Conservation (phyloP, 2,888 invertebrate species). For the Xestoiulus laeticollis region DNA sequence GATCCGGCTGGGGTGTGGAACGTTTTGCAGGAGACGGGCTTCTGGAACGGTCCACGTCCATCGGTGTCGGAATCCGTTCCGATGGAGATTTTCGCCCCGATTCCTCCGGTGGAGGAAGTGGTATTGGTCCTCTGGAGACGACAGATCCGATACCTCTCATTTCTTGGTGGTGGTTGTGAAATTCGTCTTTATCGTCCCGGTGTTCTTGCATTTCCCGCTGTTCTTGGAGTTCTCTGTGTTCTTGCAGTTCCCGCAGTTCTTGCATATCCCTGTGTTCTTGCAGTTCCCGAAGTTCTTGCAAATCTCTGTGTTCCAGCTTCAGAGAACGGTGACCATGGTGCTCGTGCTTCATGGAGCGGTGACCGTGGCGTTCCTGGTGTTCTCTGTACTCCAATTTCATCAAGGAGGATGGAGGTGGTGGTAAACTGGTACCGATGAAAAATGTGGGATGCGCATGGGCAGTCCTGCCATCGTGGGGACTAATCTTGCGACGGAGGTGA, state of each 20-base stretch:
- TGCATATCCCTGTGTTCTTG: not conserved
- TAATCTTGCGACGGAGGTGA: conserved; percentile 90
- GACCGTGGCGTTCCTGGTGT: not conserved
- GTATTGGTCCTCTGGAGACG: conserved; percentile 40
- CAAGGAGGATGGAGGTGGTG: conserved; percentile 44
- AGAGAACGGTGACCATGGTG: not conserved
- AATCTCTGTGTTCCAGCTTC: not conserved
- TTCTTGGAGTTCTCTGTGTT: not conserved
- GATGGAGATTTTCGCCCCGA: not conserved
- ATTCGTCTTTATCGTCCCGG: conserved; percentile 68
- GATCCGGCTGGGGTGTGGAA: not conserved
- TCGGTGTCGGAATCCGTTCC: not conserved
- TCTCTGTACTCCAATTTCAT: conserved; percentile 52
- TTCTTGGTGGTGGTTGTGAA: conserved; percentile 46
- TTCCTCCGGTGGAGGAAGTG: conserved; percentile 56
- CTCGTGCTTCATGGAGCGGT: not conserved
- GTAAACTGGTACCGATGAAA: conserved; percentile 43
- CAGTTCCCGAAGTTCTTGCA: not conserved
- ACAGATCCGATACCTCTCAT: not conserved
- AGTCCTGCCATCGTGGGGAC: conserved; percentile 91
- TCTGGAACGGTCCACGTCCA: conserved; percentile 33
- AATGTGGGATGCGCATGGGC: conserved; percentile 80
- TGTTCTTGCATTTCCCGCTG: not conserved
- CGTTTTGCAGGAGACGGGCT: not conserved
- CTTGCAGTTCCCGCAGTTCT: not conserved